phyloP scores from a whole-genome alignment of 2,888 invertebrate species.

The Ophion obscuratus region DNA sequence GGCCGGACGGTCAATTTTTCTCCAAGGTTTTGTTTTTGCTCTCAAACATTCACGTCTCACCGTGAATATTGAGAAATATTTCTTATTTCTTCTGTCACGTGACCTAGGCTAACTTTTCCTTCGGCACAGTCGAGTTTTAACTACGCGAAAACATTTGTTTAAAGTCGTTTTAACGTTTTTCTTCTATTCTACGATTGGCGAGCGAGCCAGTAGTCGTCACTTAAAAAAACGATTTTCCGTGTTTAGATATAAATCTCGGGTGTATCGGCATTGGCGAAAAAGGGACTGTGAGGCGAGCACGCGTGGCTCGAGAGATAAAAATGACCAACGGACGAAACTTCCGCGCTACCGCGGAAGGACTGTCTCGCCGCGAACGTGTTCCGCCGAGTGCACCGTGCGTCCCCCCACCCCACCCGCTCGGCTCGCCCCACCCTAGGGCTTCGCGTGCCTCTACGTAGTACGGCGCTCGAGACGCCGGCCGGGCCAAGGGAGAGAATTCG shows the following conservation, averaged over 20 bases:
- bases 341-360: conserved; percentile 79
- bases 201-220: background rate
- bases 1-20: background rate
- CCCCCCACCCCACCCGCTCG: conserved; percentile 50
- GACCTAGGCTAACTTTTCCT: too few relatives aligned
- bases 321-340: conserved; percentile 45
- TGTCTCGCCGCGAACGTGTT: conserved; percentile 66
- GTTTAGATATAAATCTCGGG: background rate
- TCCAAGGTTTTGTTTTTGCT: background rate
- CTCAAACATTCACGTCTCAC: too few relatives aligned
- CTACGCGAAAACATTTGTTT: too few relatives aligned
- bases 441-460: conserved; percentile 46
- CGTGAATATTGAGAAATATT: too few relatives aligned
- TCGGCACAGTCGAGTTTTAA: too few relatives aligned
- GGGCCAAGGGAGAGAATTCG: conserved; percentile 34
- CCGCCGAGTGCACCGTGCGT: conserved; percentile 41
- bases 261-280: background rate
- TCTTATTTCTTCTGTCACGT: too few relatives aligned
- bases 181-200: too few relatives aligned
- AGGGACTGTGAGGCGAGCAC: background rate
- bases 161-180: background rate
- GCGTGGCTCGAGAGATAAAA: background rate
- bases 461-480: conserved; percentile 27
- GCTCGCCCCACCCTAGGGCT: conserved; percentile 14
- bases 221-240: background rate